Conservation (phyloP, 2,888 invertebrate genomes). For the Autographa pulchrina region DNA sequence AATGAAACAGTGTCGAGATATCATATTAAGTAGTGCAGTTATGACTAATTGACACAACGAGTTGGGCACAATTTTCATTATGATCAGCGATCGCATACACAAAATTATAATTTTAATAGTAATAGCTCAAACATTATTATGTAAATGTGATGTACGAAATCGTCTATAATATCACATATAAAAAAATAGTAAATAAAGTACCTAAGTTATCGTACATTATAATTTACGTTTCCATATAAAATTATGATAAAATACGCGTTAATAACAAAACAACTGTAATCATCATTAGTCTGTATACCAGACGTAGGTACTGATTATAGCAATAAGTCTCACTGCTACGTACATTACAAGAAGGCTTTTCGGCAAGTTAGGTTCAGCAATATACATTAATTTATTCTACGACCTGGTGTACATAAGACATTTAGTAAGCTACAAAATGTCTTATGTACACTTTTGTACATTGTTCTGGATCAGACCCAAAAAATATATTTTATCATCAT, state of each 20-base stretch:
- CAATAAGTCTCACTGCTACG: background rate
- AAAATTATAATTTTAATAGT: background rate
- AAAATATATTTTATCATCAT: no score
- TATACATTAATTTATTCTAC: background rate
- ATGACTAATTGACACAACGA: background rate
- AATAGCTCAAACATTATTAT: background rate
- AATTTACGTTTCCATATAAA: background rate
- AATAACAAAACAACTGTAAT: background rate
- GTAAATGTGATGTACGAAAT: no score
- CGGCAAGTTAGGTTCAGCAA: background rate
- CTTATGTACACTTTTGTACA: background rate
- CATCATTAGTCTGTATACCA: constrained; percentile 1
- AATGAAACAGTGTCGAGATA: constrained; percentile 1
- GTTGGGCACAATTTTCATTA: background rate
- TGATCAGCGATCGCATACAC: background rate
- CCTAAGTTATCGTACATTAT: background rate
- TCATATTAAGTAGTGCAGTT: background rate
- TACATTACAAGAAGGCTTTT: background rate
- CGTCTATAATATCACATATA: no score
- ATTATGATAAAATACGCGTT: background rate
- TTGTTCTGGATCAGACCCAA: no score
- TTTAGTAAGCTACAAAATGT: background rate
- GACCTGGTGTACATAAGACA: no score
- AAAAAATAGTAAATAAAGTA: no score
- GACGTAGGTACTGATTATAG: background rate